Evolutionary conservation across 2,888 invertebrate genomes (phyloP), one percentile per base, ranked within the genome.

Genomic region (Cataglyphis cursor): DNA sequence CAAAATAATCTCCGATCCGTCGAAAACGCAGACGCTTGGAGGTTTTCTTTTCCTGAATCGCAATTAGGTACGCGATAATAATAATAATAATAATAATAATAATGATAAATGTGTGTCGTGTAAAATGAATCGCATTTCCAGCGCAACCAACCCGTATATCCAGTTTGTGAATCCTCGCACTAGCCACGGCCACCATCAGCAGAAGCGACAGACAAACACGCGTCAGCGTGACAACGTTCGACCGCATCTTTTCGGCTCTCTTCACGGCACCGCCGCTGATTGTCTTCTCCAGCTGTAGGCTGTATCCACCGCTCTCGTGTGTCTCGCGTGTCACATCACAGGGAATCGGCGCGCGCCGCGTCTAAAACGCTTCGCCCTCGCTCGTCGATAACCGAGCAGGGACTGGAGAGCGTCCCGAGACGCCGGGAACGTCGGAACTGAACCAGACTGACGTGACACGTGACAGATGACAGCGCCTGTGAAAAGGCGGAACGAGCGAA

Each of bases 111-210:
- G 2, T 28, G 2, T 64, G 31, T 51, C 44, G 21, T 61, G 18
- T 35, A 48, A 28, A 28, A 35, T 24, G 18, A 48, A 1, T 51
- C 28, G 21, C 48, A 48, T 18, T 41, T 51, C 8, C 51, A 48
- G 6, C 31, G 10, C 31, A 78, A 95, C 96, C 95, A 95, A 96
- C 96, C 91, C 95, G 95, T 91, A 96, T 96, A 94, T 96, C 96
- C 86, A 96, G 94, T 91, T 96, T 96, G 94, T 96, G 96, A 92
- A 96, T 96, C 87, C 96, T 94, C 61, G 93, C 95, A 66, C 90
- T 78, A 59, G 91, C 90, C 24, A 90, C 54, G 5, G 86, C 83
- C 44, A 92, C 75, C 44, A 90, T 81, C 59, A 91, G 74, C 74
- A 93, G 68, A 54, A 85, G 75, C 87, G 90, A 84, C 44, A 93